Evolutionary conservation across 92 coral and sea anemone genomes (phyloP).

Genomic region (Parazoanthus swiftii): DNA sequence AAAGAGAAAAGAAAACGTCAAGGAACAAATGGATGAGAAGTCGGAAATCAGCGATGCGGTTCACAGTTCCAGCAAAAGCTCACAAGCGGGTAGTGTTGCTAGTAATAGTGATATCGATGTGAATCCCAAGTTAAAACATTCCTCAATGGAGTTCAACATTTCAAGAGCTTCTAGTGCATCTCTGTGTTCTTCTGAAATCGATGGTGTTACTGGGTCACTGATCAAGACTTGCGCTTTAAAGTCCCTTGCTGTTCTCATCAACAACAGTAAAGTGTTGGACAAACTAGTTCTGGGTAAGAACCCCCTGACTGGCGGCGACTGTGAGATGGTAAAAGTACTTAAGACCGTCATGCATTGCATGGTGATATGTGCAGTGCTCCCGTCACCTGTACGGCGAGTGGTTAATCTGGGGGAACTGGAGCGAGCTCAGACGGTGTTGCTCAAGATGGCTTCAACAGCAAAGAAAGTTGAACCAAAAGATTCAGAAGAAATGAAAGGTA

Average conservation of each 20-base stretch:
- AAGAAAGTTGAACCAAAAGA: slow-evolving; percentile 36
- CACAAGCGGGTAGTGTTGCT: neutral
- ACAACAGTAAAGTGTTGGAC: slow-evolving; percentile 58
- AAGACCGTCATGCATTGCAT: slow-evolving; percentile 58
- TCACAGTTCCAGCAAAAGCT: neutral
- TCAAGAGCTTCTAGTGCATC: slow-evolving; percentile 28
- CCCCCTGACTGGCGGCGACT: slow-evolving; percentile 14
- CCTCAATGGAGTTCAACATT: slow-evolving; percentile 20
- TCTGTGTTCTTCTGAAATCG: slow-evolving; percentile 31
- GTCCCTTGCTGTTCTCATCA: slow-evolving; percentile 72
- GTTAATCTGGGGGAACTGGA: slow-evolving; percentile 74
- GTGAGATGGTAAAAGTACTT: slow-evolving; percentile 42
- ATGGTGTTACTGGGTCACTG: slow-evolving; percentile 54
- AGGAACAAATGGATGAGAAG: slow-evolving; percentile 8
- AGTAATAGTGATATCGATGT: neutral
- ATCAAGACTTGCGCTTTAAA: slow-evolving; percentile 71
- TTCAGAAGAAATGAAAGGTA: slow-evolving; percentile 55
- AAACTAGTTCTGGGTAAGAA: slow-evolving; percentile 45
- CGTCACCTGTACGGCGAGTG: slow-evolving; percentile 70
- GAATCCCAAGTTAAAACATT: neutral
- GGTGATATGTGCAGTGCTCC: slow-evolving; percentile 72
- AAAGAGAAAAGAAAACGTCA: slow-evolving; percentile 2
- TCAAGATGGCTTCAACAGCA: slow-evolving; percentile 51
- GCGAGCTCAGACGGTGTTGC: slow-evolving; percentile 73
- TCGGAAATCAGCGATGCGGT: neutral